Conservation (phyloP, 2,888 invertebrate species). For the Drosophila recens region DNA sequence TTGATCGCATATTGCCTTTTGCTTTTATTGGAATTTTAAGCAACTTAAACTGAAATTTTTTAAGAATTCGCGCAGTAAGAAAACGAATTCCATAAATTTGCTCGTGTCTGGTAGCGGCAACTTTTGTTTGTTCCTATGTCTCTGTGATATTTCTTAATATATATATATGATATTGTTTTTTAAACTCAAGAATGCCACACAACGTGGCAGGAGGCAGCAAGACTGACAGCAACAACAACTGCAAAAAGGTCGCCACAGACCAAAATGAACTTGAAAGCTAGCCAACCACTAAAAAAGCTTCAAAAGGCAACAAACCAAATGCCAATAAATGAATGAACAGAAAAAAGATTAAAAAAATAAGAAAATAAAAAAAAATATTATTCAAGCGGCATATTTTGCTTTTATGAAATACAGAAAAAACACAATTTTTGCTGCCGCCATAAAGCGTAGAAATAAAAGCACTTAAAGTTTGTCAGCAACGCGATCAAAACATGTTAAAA, state of each 20-base stretch:
- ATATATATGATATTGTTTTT: slow-evolving; percentile 14
- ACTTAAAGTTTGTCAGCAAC: slow-evolving; percentile 76
- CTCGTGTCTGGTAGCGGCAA: slow-evolving; percentile 49
- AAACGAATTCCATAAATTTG: slow-evolving; percentile 66
- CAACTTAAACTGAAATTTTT: slow-evolving; percentile 20
- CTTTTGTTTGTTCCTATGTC: slow-evolving; percentile 43
- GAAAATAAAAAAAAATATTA: slow-evolving; percentile 32
- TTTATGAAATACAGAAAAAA: slow-evolving; percentile 46
- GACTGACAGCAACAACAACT: slow-evolving; percentile 4
- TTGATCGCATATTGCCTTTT: slow-evolving; percentile 6
- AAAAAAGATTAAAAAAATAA: slow-evolving; percentile 26
- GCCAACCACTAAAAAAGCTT: slow-evolving; percentile 51
- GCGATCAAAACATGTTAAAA: slow-evolving; percentile 74
- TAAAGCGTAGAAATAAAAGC: slow-evolving; percentile 78
- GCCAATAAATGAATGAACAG: slow-evolving; percentile 69
- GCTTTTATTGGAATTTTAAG: slow-evolving; percentile 35
- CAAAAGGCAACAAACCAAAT: slow-evolving; percentile 62
- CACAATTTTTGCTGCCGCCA: slow-evolving; percentile 46
- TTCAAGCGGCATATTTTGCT: slow-evolving; percentile 72
- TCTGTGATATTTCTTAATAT: slow-evolving; percentile 48
- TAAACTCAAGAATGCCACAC: slow-evolving; percentile 62
- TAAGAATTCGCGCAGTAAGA: slow-evolving; percentile 38
- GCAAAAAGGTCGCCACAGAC: slow-evolving; percentile 43
- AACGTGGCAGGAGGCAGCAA: slow-evolving; percentile 53
- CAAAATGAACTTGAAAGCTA: slow-evolving; percentile 45